These are phyloP conservation scores for Fratercula arctica DNA, from an alignment of 2,797 vertebrate genomes.

Conservation along the genomic window DNA sequence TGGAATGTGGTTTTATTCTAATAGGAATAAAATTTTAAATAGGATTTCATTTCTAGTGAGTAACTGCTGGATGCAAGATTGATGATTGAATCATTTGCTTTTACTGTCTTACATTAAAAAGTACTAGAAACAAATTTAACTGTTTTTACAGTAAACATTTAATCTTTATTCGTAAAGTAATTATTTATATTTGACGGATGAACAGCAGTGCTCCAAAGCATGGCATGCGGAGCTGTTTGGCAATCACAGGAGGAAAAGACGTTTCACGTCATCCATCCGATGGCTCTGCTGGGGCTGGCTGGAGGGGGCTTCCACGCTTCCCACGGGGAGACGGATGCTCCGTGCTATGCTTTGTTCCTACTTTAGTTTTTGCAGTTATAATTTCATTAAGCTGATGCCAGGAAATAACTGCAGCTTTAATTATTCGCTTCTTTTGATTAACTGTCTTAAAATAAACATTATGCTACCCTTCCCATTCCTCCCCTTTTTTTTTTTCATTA, in stretches of 20 bases:
- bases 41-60: constrained; percentile 26
- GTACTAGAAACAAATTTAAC: constrained; percentile 50
- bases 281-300: background rate
- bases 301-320: background rate
- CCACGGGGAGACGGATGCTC: background rate
- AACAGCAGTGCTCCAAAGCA: background rate
- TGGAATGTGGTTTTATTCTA: constrained; percentile 13
- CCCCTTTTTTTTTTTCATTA: constrained; percentile 14
- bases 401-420: constrained; percentile 20
- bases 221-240: background rate
- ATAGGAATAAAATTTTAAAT: constrained; percentile 36
- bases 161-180: constrained; percentile 38
- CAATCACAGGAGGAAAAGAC: background rate
- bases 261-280: background rate
- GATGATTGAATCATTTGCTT: constrained; percentile 51
- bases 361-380: background rate
- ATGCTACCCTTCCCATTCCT: constrained; percentile 8
- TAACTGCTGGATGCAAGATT: constrained; percentile 10
- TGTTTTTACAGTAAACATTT: constrained; percentile 65
- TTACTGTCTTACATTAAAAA: constrained; percentile 53
- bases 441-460: constrained; percentile 53
- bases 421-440: constrained; percentile 32
- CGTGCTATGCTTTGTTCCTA: background rate
- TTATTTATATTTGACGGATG: constrained; percentile 35
- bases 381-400: constrained; percentile 12